Evolutionary conservation across 2,888 invertebrate genomes (phyloP), one percentile per base, ranked within the genome.

Genomic region (Philaethria dido): DNA sequence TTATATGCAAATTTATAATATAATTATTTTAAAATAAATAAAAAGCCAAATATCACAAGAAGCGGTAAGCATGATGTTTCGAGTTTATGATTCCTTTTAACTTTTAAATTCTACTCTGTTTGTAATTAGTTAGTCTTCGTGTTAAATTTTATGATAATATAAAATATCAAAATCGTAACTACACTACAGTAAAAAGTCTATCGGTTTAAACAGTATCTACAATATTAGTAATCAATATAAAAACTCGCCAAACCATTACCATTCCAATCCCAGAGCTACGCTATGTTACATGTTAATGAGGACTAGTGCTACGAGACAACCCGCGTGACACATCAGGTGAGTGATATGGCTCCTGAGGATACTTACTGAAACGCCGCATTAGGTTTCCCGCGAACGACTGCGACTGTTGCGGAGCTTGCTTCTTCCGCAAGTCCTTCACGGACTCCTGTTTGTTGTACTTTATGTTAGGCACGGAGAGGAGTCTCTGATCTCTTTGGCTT

Each of bases 331-430:
- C 76, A 64, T 75, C 73, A 73, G 61, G 72, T 70, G 74, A 70
- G 73, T 72, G 77, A 74, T 72, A 62, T 68, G 69, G 87, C 80
- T 84, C 86, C 87, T 73, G 77, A 72, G 73, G 80, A 73, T 94
- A 97, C 97, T 97, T 96, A 97, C 97, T 96, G 95, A 97, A 96
- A 94, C 96, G 95, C 87, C 97, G 94, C 93, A 96, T 96, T 78
- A 97, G 93, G 93, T 94, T 95, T 84, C 96, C 95, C 78, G 96
- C 95, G 93, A 96, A 95, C 72, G 95, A 83, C 92, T 85, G 82
- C 92, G 85, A 80, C 83, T 87, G 79, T 85, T 81, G 78, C 74
- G 82, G 76, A 75, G 88, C 88, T 74, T 90, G 93, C 80, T 88
- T 90, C 78, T 93, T 92, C 83, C 95, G 91, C 77, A 94, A 87